phyloP scores from a whole-genome alignment of 2,888 invertebrate genomes.

The Chaitophorus viminalis region DNA sequence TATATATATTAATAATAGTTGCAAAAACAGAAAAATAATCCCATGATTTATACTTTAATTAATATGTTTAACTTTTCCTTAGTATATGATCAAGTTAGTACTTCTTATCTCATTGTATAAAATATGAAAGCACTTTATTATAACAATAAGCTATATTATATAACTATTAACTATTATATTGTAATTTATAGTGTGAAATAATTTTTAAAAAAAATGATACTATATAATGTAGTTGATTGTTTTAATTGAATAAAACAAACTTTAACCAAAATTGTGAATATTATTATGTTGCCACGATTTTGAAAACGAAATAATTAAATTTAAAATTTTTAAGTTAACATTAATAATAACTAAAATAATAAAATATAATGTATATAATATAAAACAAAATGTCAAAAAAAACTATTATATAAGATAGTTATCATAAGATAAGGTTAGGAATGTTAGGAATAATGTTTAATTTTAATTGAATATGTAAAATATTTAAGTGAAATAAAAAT shows the following conservation, averaged over 20 bases:
- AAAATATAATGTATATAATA: neutral
- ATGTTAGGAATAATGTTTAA: no score
- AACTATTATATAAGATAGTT: no score
- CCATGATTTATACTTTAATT: neutral
- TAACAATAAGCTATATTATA: neutral
- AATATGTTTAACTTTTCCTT: neutral
- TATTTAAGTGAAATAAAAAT: no score
- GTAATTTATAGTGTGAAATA: neutral
- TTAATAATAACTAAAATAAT: neutral
- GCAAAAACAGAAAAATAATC: neutral
- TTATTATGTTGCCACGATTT: constrained; percentile 25
- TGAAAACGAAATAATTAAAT: neutral
- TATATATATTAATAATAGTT: neutral
- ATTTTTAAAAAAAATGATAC: neutral
- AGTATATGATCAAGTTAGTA: no score
- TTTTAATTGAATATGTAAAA: no score
- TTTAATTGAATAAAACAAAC: neutral
- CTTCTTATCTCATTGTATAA: no score
- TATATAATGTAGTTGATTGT: neutral
- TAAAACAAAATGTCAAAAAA: neutral
- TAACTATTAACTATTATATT: no score
- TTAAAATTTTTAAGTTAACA: neutral
- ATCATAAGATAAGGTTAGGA: no score
- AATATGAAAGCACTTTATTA: neutral
- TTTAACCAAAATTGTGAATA: constrained; percentile 24